These are phyloP conservation scores for Melanotus villosus DNA, from an alignment of 2,888 invertebrate species.

Conservation along the genomic window DNA sequence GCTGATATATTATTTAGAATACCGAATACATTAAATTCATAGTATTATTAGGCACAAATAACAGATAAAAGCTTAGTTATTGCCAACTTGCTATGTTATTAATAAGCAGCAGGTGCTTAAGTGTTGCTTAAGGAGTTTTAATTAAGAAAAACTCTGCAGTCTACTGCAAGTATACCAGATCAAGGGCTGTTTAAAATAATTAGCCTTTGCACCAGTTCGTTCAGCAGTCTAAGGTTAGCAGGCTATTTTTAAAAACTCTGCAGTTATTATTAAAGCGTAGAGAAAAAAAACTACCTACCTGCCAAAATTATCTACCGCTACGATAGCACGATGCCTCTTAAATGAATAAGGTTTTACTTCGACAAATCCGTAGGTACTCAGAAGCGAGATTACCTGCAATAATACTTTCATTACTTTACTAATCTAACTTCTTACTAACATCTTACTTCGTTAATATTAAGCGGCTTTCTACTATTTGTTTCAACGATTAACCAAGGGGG, in stretches of 20 bases:
- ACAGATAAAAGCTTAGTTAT: conserved; percentile 44
- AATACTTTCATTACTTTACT: not conserved
- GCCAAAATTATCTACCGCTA: conserved; percentile 74
- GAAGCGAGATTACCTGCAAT: conserved; percentile 71
- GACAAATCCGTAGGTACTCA: conserved; percentile 75
- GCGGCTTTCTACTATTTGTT: conserved; percentile 57
- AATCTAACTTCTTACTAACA: not conserved
- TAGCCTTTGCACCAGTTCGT: conserved; percentile 38
- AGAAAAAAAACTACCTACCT: too few relatives aligned
- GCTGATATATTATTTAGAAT: conserved; percentile 32
- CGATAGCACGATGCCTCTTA: conserved; percentile 69
- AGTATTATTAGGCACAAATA: conserved; percentile 42
- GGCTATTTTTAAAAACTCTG: conserved; percentile 29
- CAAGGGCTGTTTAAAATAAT: conserved; percentile 46
- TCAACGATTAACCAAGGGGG: conserved; percentile 71
- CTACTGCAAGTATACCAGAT: conserved; percentile 33
- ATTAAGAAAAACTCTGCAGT: conserved; percentile 41
- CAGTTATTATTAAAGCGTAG: conserved; percentile 32
- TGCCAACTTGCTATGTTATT: conserved; percentile 46
- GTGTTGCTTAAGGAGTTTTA: conserved; percentile 42
- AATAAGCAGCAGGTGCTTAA: conserved; percentile 47
- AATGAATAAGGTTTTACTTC: conserved; percentile 74
- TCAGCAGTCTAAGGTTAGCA: conserved; percentile 25
- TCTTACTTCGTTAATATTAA: conserved; percentile 61
- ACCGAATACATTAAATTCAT: conserved; percentile 42